These are phyloP conservation scores for Gymnodraco acuticeps DNA, from an alignment of 2,797 vertebrate species.

Conservation along the genomic window DNA sequence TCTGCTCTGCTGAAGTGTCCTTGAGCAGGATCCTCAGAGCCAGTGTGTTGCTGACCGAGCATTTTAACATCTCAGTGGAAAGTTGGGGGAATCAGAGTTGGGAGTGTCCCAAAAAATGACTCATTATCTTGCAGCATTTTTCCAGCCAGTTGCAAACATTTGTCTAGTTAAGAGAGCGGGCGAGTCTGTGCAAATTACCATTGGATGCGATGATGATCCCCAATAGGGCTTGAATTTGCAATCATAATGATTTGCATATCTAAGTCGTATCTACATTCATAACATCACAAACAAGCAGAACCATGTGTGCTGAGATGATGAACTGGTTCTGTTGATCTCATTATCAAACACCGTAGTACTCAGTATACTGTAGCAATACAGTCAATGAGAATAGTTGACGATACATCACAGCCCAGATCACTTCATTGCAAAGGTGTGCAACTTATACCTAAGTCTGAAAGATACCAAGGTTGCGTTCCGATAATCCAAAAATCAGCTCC, in stretches of 20 bases:
- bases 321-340: conserved; percentile 14
- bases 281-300: conserved; percentile 6
- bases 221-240: conserved; percentile 56
- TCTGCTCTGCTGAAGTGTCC: conserved; percentile 56
- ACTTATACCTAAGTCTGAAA: background rate
- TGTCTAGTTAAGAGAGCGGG: conserved; percentile 55
- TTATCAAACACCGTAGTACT: background rate
- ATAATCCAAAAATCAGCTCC: too few species aligned
- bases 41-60: conserved; percentile 17
- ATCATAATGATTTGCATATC: conserved; percentile 41
- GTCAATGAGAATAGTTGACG: background rate
- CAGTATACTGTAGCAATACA: background rate
- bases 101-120: conserved; percentile 2
- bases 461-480: too few species aligned
- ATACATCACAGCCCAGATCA: background rate
- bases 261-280: conserved; percentile 30
- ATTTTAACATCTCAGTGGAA: conserved; percentile 1
- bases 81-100: background rate
- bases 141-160: conserved; percentile 29
- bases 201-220: conserved; percentile 45
- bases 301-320: background rate
- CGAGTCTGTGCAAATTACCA: conserved; percentile 59
- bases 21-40: conserved; percentile 43
- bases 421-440: background rate
- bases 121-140: conserved; percentile 39